Conservation (phyloP, 1,140 invertebrate genomes). For the Drosophila athabasca region DNA sequence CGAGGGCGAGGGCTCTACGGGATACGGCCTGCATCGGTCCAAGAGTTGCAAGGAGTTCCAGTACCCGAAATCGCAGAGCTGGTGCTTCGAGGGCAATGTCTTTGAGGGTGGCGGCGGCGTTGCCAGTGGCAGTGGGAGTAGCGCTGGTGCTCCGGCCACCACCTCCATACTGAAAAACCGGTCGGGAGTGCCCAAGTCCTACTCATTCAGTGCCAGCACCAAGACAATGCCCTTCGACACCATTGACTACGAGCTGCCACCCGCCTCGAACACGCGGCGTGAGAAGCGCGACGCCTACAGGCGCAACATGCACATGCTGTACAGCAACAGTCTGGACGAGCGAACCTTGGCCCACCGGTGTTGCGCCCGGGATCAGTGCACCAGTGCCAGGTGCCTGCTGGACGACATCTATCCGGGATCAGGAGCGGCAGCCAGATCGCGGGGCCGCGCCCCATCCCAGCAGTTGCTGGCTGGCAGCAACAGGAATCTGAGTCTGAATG, state of each 20-base stretch:
- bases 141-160: slow-evolving; percentile 23
- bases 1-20: slow-evolving; percentile 74
- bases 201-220: slow-evolving; percentile 77
- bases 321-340: slow-evolving; percentile 74
- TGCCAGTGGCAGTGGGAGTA: slow-evolving; percentile 15
- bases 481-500: slow-evolving; percentile 73
- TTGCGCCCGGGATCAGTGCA: slow-evolving; percentile 78
- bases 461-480: slow-evolving; percentile 55
- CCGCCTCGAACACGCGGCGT: slow-evolving; percentile 57
- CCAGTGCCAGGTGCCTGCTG: slow-evolving; percentile 76
- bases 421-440: slow-evolving; percentile 36
- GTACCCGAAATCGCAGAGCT: slow-evolving; percentile 82
- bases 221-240: slow-evolving; percentile 82
- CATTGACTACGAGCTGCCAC: slow-evolving; percentile 80
- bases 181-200: slow-evolving; percentile 78
- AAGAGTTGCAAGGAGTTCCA: slow-evolving; percentile 82
- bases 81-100: slow-evolving; percentile 77
- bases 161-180: slow-evolving; percentile 78
- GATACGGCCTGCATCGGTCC: slow-evolving; percentile 74
- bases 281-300: slow-evolving; percentile 76
- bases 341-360: slow-evolving; percentile 58
- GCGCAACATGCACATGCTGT: slow-evolving; percentile 67
- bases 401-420: slow-evolving; percentile 76
- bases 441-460: slow-evolving; percentile 20
- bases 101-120: slow-evolving; percentile 55